Conservation (phyloP, 2,797 vertebrate genomes). For the Scleropages formosus region DNA sequence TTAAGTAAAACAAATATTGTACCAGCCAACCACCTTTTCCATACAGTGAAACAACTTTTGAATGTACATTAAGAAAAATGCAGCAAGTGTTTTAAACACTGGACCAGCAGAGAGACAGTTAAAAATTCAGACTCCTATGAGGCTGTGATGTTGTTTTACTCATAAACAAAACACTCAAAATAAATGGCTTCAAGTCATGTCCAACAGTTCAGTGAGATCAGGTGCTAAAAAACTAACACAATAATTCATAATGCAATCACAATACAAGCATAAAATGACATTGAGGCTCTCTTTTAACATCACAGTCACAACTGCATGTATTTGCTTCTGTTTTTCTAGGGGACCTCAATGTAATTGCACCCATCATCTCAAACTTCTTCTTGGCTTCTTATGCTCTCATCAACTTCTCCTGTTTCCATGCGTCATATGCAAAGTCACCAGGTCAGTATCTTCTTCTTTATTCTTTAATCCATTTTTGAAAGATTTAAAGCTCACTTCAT, state of each 20-base stretch:
- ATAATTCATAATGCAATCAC: too few relatives aligned
- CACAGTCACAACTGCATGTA: not conserved
- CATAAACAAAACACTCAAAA: not conserved
- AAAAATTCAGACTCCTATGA: too few relatives aligned
- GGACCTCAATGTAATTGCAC: constrained; percentile 88
- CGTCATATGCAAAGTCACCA: constrained; percentile 95
- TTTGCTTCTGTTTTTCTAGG: constrained; percentile 64
- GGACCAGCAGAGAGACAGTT: too few relatives aligned
- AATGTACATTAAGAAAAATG: too few relatives aligned
- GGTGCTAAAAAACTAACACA: too few relatives aligned
- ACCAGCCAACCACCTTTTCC: too few relatives aligned
- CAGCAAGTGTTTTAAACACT: too few relatives aligned
- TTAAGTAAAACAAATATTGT: too few relatives aligned
- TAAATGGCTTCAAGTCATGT: not conserved
- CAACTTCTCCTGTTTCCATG: constrained; percentile 98
- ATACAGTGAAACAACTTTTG: too few relatives aligned
- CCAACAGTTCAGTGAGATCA: too few relatives aligned
- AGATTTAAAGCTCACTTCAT: constrained; percentile 2
- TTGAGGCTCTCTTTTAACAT: not conserved
- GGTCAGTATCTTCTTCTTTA: constrained; percentile 60
- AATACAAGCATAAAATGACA: not conserved
- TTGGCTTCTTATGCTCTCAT: constrained; percentile 96
- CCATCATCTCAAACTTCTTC: constrained; percentile 99
- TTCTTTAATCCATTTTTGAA: not conserved
- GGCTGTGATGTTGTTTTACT: too few relatives aligned